Evolutionary conservation across 2,888 invertebrate genomes (phyloP), one percentile per base, ranked within the genome.

Genomic region (Pediacus dermestoides): DNA sequence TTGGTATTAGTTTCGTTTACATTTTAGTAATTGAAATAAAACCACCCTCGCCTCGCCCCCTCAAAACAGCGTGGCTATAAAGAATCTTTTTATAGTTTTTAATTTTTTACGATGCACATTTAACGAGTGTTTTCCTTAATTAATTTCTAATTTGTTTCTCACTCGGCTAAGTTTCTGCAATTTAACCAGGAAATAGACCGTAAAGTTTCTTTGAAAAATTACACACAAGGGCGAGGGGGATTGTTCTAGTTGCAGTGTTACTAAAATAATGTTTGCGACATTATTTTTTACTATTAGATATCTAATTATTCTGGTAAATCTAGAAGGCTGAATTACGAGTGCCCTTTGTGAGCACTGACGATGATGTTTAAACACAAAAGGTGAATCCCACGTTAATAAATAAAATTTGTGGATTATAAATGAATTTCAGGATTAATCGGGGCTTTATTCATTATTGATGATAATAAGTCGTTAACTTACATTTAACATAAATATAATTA

Each of bases 381-480:
- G 21, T n/a, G n/a, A 18, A 18, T 18, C 21, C 21, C 21, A 18
- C 21, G n/a, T 18, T 18, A 18, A 18, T 18, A 18, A 18, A 18
- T n/a, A 18, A 18, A 18, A 18, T 18, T 7, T n/a, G 6, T 18
- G 21, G 21, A 18, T 18, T 7, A 18, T 18, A 7, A n/a, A 18
- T 18, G 21, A 18, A n/a, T 18, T 18, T n/a, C 21, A 18, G 21
- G 21, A 18, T 18, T 18, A 18, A 18, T 18, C 6, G 21, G 21
- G 21, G n/a, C 21, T 7, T n/a, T n/a, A n/a, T 18, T 18, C 6
- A 18, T 18, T 18, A 18, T 18, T 18, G n/a, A 18, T n/a, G n/a
- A 18, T 7, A 7, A n/a, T 18, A 18, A 18, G 21, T 18, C 21
- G 21, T 18, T 18, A 18, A 18, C 21, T 18, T n/a, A 18, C n/a